Percentiles rank a stretch among this genome's conserved stretches.
These are phyloP conservation scores for Andrena chrysosceles DNA, from an alignment of 2,888 invertebrate genomes.

Conservation along the genomic window DNA sequence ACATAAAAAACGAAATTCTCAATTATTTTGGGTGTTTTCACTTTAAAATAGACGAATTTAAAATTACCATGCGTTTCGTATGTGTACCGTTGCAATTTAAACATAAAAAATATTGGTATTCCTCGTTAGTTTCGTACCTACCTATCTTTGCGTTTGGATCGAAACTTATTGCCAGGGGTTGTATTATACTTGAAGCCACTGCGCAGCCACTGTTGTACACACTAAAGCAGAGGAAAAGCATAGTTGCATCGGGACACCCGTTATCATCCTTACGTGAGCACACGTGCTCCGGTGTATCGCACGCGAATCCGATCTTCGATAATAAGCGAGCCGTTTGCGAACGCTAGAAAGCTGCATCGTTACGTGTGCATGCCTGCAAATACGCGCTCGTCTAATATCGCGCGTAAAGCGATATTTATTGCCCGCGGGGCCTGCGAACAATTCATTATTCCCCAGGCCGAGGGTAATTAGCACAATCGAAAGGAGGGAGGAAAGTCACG, in stretches of 20 bases:
- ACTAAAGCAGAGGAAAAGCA: neutral
- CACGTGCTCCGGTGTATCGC: constrained; percentile 70
- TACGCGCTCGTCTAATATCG: constrained; percentile 21
- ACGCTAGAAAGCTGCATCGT: constrained; percentile 73
- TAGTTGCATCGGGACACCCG: constrained; percentile 66
- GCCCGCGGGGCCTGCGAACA: constrained; percentile 50
- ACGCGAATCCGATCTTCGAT: constrained; percentile 78
- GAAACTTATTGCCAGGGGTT: too few relatives aligned
- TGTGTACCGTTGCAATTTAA: too few relatives aligned
- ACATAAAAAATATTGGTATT: too few relatives aligned
- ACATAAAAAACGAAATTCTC: too few relatives aligned
- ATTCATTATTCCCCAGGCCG: constrained; percentile 65
- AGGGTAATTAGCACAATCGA: constrained; percentile 64
- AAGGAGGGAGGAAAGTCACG: constrained; percentile 58
- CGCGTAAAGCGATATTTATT: constrained; percentile 66
- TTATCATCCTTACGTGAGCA: constrained; percentile 73
- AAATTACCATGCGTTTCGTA: too few relatives aligned
- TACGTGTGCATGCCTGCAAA: constrained; percentile 50
- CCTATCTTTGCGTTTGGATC: too few relatives aligned
- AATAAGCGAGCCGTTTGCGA: constrained; percentile 72
- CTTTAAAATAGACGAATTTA: too few relatives aligned
- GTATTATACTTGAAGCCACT: too few relatives aligned
- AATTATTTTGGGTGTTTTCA: too few relatives aligned
- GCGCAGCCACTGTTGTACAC: neutral
- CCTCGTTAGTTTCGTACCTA: too few relatives aligned